These are phyloP conservation scores for Oncopeltus fasciatus DNA, from an alignment of 1,140 invertebrate genomes.

Conservation along the genomic window DNA sequence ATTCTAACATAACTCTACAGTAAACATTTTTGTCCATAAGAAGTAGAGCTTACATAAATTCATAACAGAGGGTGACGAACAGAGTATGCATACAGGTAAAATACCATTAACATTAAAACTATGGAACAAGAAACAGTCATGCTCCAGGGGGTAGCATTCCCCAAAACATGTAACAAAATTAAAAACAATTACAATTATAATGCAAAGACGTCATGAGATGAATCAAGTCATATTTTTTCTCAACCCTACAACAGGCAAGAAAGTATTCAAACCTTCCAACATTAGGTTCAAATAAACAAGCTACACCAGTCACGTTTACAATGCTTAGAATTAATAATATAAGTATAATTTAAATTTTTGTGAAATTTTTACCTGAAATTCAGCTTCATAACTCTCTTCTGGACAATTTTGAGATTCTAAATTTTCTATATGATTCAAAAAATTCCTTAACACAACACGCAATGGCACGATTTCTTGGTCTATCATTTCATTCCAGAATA, in stretches of 20 bases:
- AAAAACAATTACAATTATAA: not conserved
- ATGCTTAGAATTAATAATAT: not conserved
- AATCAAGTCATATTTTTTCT: not conserved
- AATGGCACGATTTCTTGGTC: constrained; percentile 30
- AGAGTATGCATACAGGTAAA: no score
- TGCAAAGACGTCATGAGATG: not conserved
- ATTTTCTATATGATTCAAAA: constrained; percentile 38
- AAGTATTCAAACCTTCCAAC: not conserved
- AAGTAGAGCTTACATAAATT: no score
- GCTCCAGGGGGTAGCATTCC: no score
- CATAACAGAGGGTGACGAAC: no score
- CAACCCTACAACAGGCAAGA: not conserved
- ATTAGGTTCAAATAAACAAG: no score
- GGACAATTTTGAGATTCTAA: constrained; percentile 30
- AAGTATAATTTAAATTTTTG: not conserved
- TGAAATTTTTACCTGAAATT: constrained; percentile 34
- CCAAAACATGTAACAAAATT: no score
- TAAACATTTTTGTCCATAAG: no score
- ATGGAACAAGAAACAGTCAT: no score
- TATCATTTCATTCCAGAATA: constrained; percentile 24
- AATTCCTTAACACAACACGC: constrained; percentile 34
- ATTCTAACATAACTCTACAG: no score
- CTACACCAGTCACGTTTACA: no score
- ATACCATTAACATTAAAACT: no score
- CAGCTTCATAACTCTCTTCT: constrained; percentile 34